Base-by-base conservation (phyloP, 2,113 vertebrate species). In the Dendrocopos noguchii region DNA sequence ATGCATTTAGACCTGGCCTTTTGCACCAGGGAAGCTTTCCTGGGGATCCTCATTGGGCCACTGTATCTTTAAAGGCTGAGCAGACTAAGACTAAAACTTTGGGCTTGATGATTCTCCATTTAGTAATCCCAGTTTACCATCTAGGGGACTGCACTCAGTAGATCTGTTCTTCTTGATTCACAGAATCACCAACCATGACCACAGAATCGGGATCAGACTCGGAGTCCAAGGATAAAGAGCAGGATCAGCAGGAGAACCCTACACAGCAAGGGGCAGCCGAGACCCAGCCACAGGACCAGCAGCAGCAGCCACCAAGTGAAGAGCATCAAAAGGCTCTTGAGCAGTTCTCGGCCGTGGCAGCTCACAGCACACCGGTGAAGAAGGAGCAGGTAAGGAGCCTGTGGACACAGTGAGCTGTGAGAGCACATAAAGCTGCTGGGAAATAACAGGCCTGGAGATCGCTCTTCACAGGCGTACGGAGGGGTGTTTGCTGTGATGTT, bases 161-260 rank as follows among this genome's bases (percentile, higher is more conserved):
- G 70, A 4, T 50, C n/a, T 36, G 28, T 15, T 42, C 24, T 9
- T 42, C 31, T 90, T 93, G 87, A 71, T 88, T 97, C 97, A 20
- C 97, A 99, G 99, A 97, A 96, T 98, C 98, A 99, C 97, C 97
- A 95, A 99, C 98, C 98, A 99, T 99, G 99, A 99, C 98, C 57
- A 99, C 98, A 33, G 99, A 99, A 98, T 97, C 98, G 1, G 99
- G 98, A 82, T 97, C 98, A 73, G 98, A 99, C 95, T 98, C 98
- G 0, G 98, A 98, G 97, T 97, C 98, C 88, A 99, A 98, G 20
- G 98, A 98, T 71, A 98, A 98, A 89, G 98, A 98, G 94, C 98
- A 98, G 27, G 97, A 98, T 88, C 98, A 98, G 94, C 98, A 97
- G 94, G 97, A 97, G 95, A 95, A 95, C 36, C 94, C 94, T 16